A percentile compares a stretch with the other conserved stretches of the same genome.
Conservation (phyloP, 37 sponge, comb jelly and placozoan species). For the Amphimedon queenslandica region DNA sequence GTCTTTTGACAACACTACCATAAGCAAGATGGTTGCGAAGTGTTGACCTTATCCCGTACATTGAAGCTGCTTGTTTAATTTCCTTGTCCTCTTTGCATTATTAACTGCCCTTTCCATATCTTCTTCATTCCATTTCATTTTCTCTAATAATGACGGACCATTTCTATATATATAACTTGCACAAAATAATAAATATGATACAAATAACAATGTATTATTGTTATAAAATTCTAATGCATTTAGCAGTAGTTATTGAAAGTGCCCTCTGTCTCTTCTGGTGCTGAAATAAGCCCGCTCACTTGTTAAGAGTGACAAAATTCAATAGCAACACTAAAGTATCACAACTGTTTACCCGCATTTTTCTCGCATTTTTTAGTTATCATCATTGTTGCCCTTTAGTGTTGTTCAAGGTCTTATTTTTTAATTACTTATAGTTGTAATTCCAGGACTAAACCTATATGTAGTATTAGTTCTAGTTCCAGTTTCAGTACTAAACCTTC, state of each 20-base stretch:
- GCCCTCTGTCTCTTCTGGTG: too few relatives aligned
- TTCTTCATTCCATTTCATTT: neutral
- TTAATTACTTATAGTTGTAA: too few relatives aligned
- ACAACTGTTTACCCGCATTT: neutral
- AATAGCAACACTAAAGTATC: too few relatives aligned
- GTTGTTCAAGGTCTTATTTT: too few relatives aligned
- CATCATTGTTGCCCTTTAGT: neutral
- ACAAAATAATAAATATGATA: neutral
- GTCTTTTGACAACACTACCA: neutral
- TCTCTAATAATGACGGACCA: neutral
- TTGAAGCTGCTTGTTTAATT: neutral
- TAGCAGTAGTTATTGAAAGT: too few relatives aligned
- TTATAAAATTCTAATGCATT: neutral
- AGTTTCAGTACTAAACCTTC: too few relatives aligned
- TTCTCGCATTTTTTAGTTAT: neutral
- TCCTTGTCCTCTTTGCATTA: neutral
- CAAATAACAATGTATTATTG: neutral
- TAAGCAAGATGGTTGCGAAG: neutral
- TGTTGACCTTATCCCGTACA: neutral
- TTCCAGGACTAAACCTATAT: too few relatives aligned
- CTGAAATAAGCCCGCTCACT: too few relatives aligned
- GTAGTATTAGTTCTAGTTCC: too few relatives aligned
- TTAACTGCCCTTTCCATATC: neutral
- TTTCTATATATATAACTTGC: neutral
- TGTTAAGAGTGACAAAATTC: too few relatives aligned